Evolutionary conservation across 2,888 invertebrate species (phyloP).

Genomic region (Eupithecia dodoneata): DNA sequence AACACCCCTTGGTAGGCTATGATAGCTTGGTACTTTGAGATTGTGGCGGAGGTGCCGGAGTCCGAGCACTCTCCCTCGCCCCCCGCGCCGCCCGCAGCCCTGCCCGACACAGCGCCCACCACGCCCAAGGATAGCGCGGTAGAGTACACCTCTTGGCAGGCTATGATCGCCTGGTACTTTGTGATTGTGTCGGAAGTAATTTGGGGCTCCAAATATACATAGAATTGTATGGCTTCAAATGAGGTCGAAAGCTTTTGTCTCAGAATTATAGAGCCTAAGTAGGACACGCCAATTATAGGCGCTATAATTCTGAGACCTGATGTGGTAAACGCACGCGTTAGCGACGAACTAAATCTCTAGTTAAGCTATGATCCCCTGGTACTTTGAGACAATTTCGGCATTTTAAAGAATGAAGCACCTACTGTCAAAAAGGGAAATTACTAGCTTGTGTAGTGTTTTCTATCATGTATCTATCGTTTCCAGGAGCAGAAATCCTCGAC

Average conservation of each 20-base stretch:
- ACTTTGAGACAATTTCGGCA: too few species aligned
- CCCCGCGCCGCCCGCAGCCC: slow-evolving; percentile 68
- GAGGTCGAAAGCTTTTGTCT: too few species aligned
- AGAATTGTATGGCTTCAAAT: neutral
- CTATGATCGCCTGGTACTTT: slow-evolving; percentile 1
- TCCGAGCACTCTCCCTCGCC: slow-evolving; percentile 61
- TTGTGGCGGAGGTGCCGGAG: slow-evolving; percentile 58
- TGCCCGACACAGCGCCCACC: neutral
- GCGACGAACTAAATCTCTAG: neutral
- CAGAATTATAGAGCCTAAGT: too few species aligned
- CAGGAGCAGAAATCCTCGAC: slow-evolving; percentile 75
- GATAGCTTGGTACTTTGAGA: neutral
- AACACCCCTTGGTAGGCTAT: neutral
- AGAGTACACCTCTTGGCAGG: neutral
- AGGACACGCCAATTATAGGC: too few species aligned
- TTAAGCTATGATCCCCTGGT: neutral
- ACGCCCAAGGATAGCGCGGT: neutral
- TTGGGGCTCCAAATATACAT: neutral
- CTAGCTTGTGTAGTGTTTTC: too few species aligned
- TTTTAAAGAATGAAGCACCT: too few species aligned
- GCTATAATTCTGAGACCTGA: too few species aligned
- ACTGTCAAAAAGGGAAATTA: too few species aligned
- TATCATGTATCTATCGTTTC: too few species aligned
- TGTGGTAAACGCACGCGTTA: neutral
- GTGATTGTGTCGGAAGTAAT: neutral